Evolutionary conservation across 2,113 vertebrate genomes (phyloP).

Genomic region (Corythornis vintsioides): DNA sequence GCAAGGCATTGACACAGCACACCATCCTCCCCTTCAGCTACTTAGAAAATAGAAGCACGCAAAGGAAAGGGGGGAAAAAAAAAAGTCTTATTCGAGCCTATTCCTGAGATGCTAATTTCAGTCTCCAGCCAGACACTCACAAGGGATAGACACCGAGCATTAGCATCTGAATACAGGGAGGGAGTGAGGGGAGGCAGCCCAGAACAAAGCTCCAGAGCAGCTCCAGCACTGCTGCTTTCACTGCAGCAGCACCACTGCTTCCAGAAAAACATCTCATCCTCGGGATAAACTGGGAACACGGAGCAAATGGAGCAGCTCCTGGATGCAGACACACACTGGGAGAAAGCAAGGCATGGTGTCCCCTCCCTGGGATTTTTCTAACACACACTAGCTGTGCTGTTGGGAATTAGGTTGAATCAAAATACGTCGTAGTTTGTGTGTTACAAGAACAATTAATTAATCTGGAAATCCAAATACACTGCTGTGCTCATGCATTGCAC

Average conservation of each 20-base stretch:
- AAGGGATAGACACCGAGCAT: not conserved
- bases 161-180: conserved; percentile 19
- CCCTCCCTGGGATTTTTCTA: not conserved
- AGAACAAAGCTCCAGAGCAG: conserved; percentile 25
- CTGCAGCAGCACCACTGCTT: not conserved
- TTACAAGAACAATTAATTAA: not conserved
- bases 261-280: conserved; percentile 16
- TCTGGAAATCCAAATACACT: not conserved
- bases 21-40: not conserved
- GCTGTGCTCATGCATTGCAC: not conserved
- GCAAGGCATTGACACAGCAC: not conserved
- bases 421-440: not conserved
- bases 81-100: not conserved
- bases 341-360: not conserved
- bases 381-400: not conserved
- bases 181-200: not conserved
- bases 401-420: not conserved
- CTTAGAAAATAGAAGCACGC: conserved; percentile 17
- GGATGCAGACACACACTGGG: rapidly evolving
- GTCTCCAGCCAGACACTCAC: not conserved
- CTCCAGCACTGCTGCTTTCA: not conserved
- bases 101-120: conserved; percentile 32
- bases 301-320: not conserved
- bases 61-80: not conserved
- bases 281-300: not conserved